Base-by-base conservation (phyloP, 2,797 vertebrate species). In the Cirrhinus mrigala region DNA sequence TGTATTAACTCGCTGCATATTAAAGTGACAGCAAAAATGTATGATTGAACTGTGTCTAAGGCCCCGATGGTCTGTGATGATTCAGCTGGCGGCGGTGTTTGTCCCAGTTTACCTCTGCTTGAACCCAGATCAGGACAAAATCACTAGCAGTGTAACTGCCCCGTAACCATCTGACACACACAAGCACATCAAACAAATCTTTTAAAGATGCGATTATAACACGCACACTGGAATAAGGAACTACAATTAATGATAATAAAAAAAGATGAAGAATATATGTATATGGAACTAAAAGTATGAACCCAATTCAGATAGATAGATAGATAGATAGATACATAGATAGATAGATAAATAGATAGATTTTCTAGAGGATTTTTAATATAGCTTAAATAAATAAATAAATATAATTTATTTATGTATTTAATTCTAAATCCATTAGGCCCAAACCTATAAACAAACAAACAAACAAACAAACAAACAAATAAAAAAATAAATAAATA, bases 101-200 rank as follows among this genome's bases (percentile, higher is more conserved):
- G 71, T 76, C 60, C 33, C 37, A 56, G 58, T 75, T 76, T 76
- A 81, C 79, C 71, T 75, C 73, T 24, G 27, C 29, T 40, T 71
- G 44, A 79, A 56, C 22, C 24, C 14, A 24, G 7, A 14, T 24
- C n/a, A 71, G 71, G 27, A 46, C 56, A 83, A 83, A 64, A 83
- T 37, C 56, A 64, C 24, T 48, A 73, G 50, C 79, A 71, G n/a
- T 27, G 15, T 12, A 22, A 44, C 66, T 40, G 48, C 29, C 20
- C 11, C 27, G 22, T 66, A 66, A 22, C 24, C 60, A 79, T 15
- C 22, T 46, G 40, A 50, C 24, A 29, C 27, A 56, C 37, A 56
- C 52, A 76, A 76, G 29, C 73, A 52, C 46, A 74, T 74, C n/a
- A 74, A 74, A 6, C 44, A 6, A 27, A 52, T 29, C 4, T 50